Evolutionary conservation across 2,113 vertebrate species (phyloP).

Genomic region (Ochotona princeps): DNA sequence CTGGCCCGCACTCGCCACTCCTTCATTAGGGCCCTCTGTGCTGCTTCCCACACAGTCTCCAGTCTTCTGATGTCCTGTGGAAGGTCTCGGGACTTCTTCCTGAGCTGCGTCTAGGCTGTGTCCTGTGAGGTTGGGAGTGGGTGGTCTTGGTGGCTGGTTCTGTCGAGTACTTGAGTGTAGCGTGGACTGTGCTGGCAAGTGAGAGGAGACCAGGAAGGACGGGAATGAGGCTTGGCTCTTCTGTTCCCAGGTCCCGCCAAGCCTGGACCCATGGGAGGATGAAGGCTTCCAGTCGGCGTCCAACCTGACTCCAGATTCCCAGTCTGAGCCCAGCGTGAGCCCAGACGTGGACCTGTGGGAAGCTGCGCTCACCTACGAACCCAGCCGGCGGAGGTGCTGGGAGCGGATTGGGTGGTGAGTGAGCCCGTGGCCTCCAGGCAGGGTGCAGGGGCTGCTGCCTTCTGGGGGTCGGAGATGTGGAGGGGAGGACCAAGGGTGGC

Average conservation of each 20-base stretch:
- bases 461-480: too few relatives aligned
- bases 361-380: slow-evolving; percentile 91
- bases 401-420: slow-evolving; percentile 96
- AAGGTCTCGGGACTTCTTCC: too few relatives aligned
- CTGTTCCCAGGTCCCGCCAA: slow-evolving; percentile 91
- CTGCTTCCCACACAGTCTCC: too few relatives aligned
- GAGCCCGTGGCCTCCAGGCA: neutral
- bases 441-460: neutral
- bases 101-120: too few relatives aligned
- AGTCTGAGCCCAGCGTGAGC: slow-evolving; percentile 92
- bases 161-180: neutral
- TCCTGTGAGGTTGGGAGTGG: neutral
- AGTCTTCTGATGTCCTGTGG: too few relatives aligned
- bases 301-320: slow-evolving; percentile 98
- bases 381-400: slow-evolving; percentile 94
- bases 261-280: slow-evolving; percentile 96
- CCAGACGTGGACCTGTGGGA: slow-evolving; percentile 96
- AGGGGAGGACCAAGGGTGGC: too few relatives aligned
- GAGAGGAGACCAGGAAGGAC: neutral
- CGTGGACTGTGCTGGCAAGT: neutral
- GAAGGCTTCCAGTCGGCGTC: slow-evolving; percentile 98
- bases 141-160: neutral
- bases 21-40: too few relatives aligned
- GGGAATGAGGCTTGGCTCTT: neutral
- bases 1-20: too few relatives aligned